Evolutionary conservation across 1,140 invertebrate genomes (phyloP).

Genomic region (Dreissena polymorpha): DNA sequence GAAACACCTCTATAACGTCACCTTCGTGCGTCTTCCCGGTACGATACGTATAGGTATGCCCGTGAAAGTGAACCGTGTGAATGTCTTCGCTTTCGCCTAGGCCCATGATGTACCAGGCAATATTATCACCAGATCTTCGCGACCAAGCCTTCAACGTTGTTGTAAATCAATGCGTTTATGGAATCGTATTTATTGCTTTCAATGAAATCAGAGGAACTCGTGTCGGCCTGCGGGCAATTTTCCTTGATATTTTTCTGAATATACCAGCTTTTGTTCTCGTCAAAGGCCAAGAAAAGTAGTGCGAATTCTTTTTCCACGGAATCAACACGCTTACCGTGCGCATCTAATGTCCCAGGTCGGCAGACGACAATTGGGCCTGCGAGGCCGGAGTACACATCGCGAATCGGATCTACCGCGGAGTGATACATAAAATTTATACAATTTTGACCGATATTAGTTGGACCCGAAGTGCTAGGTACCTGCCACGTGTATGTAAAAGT

Average conservation of each 20-base stretch:
- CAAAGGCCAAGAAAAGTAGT: constrained; percentile 68
- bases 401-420: constrained; percentile 68
- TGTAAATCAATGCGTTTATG: constrained; percentile 71
- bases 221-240: constrained; percentile 60
- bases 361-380: constrained; percentile 73
- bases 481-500: constrained; percentile 66
- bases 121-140: constrained; percentile 63
- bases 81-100: constrained; percentile 70
- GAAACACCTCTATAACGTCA: constrained; percentile 74
- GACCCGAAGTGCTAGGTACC: constrained; percentile 66
- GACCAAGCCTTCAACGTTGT: constrained; percentile 67
- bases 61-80: constrained; percentile 76
- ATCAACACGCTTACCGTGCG: constrained; percentile 43
- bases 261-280: constrained; percentile 75
- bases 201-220: constrained; percentile 47
- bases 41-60: constrained; percentile 68
- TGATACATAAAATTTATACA: constrained; percentile 73
- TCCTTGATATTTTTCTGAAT: constrained; percentile 66
- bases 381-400: constrained; percentile 69
- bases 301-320: constrained; percentile 69
- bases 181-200: constrained; percentile 70
- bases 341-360: constrained; percentile 56
- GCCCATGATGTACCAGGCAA: constrained; percentile 72
- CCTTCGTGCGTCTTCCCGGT: constrained; percentile 58
- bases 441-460: constrained; percentile 64